Base-by-base conservation (phyloP, 2,797 vertebrate species). In the Aeoliscus strigatus region DNA sequence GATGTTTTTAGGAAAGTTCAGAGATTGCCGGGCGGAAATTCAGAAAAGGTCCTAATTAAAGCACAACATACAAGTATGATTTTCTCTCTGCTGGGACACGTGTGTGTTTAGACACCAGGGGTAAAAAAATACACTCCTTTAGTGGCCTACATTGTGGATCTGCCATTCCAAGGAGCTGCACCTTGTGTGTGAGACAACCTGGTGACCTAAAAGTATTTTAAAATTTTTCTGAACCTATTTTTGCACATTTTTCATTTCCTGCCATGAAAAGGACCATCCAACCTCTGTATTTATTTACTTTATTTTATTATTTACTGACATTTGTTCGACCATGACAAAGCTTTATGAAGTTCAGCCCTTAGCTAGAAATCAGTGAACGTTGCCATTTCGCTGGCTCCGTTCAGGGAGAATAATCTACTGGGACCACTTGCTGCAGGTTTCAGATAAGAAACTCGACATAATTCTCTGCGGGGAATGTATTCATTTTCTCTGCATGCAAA, bases 1-100 rank as follows among this genome's bases (percentile, higher is more conserved):
- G 6, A 55, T 51, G 64, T 66, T 70, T 80, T 65, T 45, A 75
- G 67, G 66, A 78, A 81, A 57, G 54, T 69, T 47, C 58, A 45
- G 47, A 66, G 47, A 66, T 70, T 66, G 68, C 32, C 39, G 40
- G 49, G 38, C 58, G 39, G 42, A 57, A 77, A 60, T 30, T 41
- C 27, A 46, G 33, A 64, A 53, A 58, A 73, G 43, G 55, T 47
- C 46, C 64, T 60, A 75, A 78, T 76, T 75, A 77, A 59, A 60
- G 55, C 27, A 45, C 17, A 39, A 51, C 56, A 63, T 34, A 39
- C 15, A n/a, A 51, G 50, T 23, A 55, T 50, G 29, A 56, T 32
- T 41, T 58, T 54, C 17, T n/a, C n/a, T n/a, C n/a, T n/a, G n/a
- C n/a, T n/a, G n/a, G n/a, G n/a, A n/a, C n/a, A n/a, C n/a, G n/a